Base-by-base conservation (phyloP, 2,888 invertebrate species). In the Acanthosoma haemorrhoidale region DNA sequence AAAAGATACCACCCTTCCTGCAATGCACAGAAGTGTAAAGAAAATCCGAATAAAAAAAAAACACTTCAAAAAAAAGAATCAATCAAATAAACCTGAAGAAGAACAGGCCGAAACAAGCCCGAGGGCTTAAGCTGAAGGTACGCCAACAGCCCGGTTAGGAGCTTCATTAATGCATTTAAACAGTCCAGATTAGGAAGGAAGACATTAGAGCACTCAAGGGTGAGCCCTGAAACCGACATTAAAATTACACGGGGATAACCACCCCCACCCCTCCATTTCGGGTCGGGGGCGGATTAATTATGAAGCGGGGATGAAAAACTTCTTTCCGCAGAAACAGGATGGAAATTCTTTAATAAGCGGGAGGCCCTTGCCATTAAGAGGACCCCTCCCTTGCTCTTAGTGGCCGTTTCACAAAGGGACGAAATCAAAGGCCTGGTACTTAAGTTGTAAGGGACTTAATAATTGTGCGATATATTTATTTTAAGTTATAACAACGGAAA, bases 111-210 rank as follows among this genome's bases (percentile, higher is more conserved):
- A n/a, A n/a, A 51, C 21, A 51, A 25, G 25, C 3, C 51, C 21
- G 51, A 25, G 29, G 51, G n/a, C n/a, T n/a, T 25, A 25, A n/a
- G 18, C 8, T n/a, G n/a, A n/a, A 51, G 51, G 51, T 21, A 51
- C 21, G 51, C 21, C 29, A 51, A 51, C 25, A 51, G 51, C 5
- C 8, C 29, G 51, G 21, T 25, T 51, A 25, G 51, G 29, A 51
- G 51, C 36, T 61, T 61, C 61, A 61, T 61, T 61, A 61, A 61
- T 61, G 36, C 61, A 32, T 61, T 61, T 61, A 61, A 61, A 61
- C 16, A 61, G n/a, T 32, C 15, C 16, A 32, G 59, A 61, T 61
- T 61, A 61, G 36, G 36, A 61, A 36, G 61, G 32, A 36, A 36
- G 61, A 61, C 29, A 32, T 61, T 13, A 34, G 18, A 4, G 34